Base-by-base conservation (phyloP, 2,113 vertebrate species). In the Gymnogyps californianus region DNA sequence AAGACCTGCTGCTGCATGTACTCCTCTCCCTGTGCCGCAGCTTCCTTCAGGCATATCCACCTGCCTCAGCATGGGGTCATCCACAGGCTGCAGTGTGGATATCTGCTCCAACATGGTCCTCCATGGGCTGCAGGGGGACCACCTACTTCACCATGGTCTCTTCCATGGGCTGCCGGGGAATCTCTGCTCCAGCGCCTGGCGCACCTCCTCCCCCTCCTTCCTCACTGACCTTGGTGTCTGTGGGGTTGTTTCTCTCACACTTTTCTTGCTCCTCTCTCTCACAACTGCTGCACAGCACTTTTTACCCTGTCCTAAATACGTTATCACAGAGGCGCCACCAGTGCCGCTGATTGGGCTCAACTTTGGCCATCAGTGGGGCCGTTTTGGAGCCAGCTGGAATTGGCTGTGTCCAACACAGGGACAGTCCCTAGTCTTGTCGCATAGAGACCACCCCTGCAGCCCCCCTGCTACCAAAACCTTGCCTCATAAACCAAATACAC, bases 91-190 rank as follows among this genome's bases (percentile, higher is more conserved):
- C 24, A 51, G 13, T 1, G 7, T 16, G 38, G 21, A 7, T 38
- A 47, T 34, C 14, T 54, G 17, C 26, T 40, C 34, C 24, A 31
- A 6, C 0, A 1, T 13, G 10, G 10, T 3, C 31, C 31, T 32
- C 10, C 36, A 11, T 9, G 36, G 17, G 6, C 20, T 46, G 10
- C 13, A 44, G 26, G 17, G 6, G 3, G 11, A 24, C 32, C 46
- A 20, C 3, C 7, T 12, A 2, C 32, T 18, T 40, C 16, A 12
- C 24, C 3, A 8, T 2, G 5, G 2, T n/a, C 3, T 70, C 11
- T 3, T 36, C n/a, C 1, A 0, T 5, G 28, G 5, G 5, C 62
- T 70, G 2, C 13, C 11, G 1, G 13, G 7, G 25, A 67, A 31
- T 57, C 2, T 28, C 69, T 55, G 21, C 29, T 69, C 40, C 2